Conservation (phyloP, 2,888 invertebrate genomes). For the Drosophila pullipes region DNA sequence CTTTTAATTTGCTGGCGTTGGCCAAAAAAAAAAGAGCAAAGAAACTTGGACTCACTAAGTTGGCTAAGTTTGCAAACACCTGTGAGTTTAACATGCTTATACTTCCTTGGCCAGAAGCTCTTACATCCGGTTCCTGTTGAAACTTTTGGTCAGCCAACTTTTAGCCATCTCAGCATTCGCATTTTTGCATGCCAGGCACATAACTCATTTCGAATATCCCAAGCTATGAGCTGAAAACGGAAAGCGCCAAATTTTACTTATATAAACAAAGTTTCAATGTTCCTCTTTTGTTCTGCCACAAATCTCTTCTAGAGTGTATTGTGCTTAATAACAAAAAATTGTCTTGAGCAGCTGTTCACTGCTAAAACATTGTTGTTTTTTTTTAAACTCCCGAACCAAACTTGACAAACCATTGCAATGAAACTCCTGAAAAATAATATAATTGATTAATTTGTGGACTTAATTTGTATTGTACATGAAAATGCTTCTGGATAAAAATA, state of each 20-base stretch:
- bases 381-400: conserved; percentile 21
- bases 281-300: conserved; percentile 13
- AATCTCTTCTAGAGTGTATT: conserved; percentile 14
- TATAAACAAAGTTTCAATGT: conserved; percentile 35
- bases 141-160: conserved; percentile 52
- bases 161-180: conserved; percentile 11
- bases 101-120: conserved; percentile 39
- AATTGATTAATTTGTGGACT: conserved; percentile 31
- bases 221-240: conserved; percentile 33
- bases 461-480: conserved; percentile 6
- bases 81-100: conserved; percentile 59
- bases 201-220: conserved; percentile 61
- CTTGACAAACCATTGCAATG: conserved; percentile 55
- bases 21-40: conserved; percentile 4
- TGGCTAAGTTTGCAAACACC: conserved; percentile 57
- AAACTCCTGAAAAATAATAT: conserved; percentile 29
- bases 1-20: conserved; percentile 53
- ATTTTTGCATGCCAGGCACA: conserved; percentile 69
- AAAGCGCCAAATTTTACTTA: conserved; percentile 36
- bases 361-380: neutral
- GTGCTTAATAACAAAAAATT: conserved; percentile 8
- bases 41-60: conserved; percentile 33
- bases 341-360: conserved; percentile 32
- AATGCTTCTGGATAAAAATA: conserved; percentile 2
- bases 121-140: conserved; percentile 13